Base-by-base conservation (phyloP, 1,140 invertebrate genomes). In the Diploscapter pachys region DNA sequence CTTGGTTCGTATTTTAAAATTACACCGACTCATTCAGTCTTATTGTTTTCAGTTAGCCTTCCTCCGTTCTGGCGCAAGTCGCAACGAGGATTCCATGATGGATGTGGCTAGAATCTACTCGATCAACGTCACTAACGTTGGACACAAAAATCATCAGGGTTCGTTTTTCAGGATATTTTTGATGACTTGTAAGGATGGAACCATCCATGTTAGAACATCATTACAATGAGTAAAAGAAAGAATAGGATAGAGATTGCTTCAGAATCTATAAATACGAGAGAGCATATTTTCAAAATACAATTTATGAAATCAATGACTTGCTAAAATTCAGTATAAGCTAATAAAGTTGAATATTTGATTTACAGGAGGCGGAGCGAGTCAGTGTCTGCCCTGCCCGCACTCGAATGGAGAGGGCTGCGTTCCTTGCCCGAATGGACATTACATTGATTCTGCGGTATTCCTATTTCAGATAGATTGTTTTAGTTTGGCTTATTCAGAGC, bases 111-210 rank as follows among this genome's bases (percentile, higher is more conserved):
- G 87, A 79, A 89, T 91, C 56, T 90, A 87, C 81, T 83, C 86
- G 52, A 86, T 91, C 13, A 87, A 89, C 74, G 86, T 91, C 3
- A 89, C 89, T n/a, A 90, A 91, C 82, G 89, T 88, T 0, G 80
- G 89, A 88, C 89, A 63, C 31, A 52, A 55, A 11, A 13, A 11
- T 56, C 73, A 76, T 4, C 64, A 55, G 8, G 74, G 31, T 31
- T 31, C 31, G 31, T 31, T 31, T 31, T 31, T 31, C 31, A 31
- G 31, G 31, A 31, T 31, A 31, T 31, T 31, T 31, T 31, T 31
- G 31, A 31, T 31, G 31, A 31, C 31, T 31, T 31, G 31, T 31
- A 31, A 31, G 31, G 31, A 31, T 31, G 31, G 31, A 31, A 31
- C 1, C 31, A 31, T 31, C 31, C 31, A 1, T 31, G 31, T 31